Evolutionary conservation across 2,113 vertebrate genomes (phyloP).

Genomic region (Plestiodon gilberti): DNA sequence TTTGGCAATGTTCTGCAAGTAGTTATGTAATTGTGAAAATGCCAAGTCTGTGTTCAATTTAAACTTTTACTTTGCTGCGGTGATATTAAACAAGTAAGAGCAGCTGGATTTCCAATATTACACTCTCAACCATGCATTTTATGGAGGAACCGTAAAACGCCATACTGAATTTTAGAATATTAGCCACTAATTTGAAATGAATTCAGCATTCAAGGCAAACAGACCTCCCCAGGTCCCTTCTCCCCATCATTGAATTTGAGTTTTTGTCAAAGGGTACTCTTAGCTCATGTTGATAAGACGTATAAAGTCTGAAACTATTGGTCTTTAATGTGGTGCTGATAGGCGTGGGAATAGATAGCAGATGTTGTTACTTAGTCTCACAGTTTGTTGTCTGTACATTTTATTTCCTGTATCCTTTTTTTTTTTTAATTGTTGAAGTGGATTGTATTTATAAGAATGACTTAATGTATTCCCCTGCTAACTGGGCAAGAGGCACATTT

Average conservation of each 20-base stretch:
- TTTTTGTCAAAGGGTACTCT: conserved; percentile 41
- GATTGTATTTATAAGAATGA: neutral
- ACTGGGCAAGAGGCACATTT: no score
- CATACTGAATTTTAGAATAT: conserved; percentile 19
- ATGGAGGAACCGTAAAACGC: neutral
- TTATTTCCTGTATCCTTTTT: neutral
- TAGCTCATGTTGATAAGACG: conserved; percentile 3
- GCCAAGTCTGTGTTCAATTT: conserved; percentile 1
- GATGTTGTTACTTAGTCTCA: neutral
- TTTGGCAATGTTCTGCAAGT: conserved; percentile 1
- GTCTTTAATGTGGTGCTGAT: conserved; percentile 19
- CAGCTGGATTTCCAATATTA: neutral
- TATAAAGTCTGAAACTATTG: neutral
- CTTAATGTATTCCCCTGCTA: no score
- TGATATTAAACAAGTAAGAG: neutral
- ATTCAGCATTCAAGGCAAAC: conserved; percentile 9
- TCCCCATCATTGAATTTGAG: neutral
- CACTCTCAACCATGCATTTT: neutral
- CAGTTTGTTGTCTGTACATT: neutral
- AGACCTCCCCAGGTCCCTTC: neutral
- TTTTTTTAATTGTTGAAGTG: neutral
- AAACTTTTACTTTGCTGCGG: conserved; percentile 13
- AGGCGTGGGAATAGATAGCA: neutral
- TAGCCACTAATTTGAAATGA: conserved; percentile 32
- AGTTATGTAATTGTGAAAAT: conserved; percentile 14